Evolutionary conservation across 2,113 vertebrate genomes (phyloP).

Genomic region (Albula goreensis): DNA sequence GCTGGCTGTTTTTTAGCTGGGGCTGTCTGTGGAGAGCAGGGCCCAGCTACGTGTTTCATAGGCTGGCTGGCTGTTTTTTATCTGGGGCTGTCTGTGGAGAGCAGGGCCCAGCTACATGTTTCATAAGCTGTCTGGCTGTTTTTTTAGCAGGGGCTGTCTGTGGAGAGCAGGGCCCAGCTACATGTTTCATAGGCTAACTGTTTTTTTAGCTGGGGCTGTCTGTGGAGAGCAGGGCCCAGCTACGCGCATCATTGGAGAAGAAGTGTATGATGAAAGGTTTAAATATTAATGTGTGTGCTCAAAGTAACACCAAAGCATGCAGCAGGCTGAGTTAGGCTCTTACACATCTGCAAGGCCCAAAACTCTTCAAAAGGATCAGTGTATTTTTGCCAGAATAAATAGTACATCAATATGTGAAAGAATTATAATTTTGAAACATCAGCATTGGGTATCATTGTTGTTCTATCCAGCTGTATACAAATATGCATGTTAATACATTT

Average conservation of each 20-base stretch:
- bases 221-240: no score
- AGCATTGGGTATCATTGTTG: not conserved
- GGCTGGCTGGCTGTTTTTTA: constrained; percentile 31
- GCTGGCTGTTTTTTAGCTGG: constrained; percentile 42
- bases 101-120: constrained; percentile 39
- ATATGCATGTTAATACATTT: not conserved
- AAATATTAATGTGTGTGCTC: not conserved
- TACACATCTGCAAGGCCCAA: not conserved
- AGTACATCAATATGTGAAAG: not conserved
- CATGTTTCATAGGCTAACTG: constrained; percentile 1
- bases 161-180: constrained; percentile 43
- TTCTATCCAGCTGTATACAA: not conserved
- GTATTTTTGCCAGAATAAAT: not conserved
- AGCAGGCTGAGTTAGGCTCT: not conserved
- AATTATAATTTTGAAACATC: not conserved
- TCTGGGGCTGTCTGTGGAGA: constrained; percentile 42
- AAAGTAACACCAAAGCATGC: not conserved
- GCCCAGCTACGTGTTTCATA: no score
- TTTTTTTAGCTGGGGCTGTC: constrained; percentile 35
- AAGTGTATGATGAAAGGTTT: not conserved
- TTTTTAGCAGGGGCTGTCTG: constrained; percentile 45
- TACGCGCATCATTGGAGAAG: no score
- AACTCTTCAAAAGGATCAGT: not conserved
- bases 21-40: no score
- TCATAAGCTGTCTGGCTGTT: constrained; percentile 10